Evolutionary conservation across 1,140 invertebrate species (phyloP).

Genomic region (Akabosia matsudoensis): DNA sequence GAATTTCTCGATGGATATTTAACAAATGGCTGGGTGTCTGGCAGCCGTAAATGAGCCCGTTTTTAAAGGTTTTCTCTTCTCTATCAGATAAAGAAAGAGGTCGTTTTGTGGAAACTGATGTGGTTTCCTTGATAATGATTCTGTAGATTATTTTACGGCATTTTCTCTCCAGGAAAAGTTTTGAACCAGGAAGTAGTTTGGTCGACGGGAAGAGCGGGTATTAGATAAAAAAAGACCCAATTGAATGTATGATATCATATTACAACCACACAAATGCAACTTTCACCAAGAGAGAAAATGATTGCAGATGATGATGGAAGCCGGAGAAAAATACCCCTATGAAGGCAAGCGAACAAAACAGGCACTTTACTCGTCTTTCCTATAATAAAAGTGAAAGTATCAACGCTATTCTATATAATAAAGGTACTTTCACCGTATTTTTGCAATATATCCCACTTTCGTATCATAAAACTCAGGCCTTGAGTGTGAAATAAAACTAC

Average conservation of each 20-base stretch:
- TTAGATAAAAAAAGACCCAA: no score
- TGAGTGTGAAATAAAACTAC: conserved; percentile 18
- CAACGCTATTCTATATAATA: background rate
- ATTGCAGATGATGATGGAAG: background rate
- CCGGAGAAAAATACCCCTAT: background rate
- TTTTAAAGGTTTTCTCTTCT: no score
- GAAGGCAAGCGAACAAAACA: background rate
- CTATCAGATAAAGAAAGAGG: no score
- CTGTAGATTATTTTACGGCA: conserved; percentile 18
- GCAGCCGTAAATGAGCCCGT: no score
- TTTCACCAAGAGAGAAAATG: background rate
- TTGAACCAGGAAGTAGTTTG: background rate
- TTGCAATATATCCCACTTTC: background rate
- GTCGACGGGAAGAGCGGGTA: background rate
- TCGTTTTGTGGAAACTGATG: background rate
- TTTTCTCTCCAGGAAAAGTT: background rate
- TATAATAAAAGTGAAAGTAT: no score
- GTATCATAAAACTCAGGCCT: conserved; percentile 14
- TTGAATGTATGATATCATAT: background rate
- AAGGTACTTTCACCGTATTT: background rate
- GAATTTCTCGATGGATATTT: no score
- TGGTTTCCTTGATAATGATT: conserved; percentile 9
- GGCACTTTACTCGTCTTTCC: background rate
- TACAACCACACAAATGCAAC: background rate
- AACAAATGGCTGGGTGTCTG: no score